Base-by-base conservation (phyloP, 1,140 invertebrate species). In the Ptiloglossa arizonensis region DNA sequence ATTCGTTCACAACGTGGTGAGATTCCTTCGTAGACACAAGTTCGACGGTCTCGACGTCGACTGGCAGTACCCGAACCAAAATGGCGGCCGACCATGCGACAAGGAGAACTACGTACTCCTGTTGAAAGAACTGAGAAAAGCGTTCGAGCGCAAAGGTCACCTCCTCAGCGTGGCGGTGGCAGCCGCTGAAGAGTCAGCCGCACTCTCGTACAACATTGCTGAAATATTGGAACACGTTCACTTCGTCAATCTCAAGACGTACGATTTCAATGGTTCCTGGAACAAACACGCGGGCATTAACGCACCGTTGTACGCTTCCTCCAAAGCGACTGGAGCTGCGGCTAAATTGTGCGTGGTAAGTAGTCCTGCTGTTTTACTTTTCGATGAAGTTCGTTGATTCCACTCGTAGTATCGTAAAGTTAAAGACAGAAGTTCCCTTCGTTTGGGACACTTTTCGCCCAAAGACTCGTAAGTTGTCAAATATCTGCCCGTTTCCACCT, bases 11-110 rank as follows among this genome's bases (percentile, higher is more conserved):
- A 94, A 93, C 74, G 93, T 94, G 1, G 90, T 96, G 0, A 76
- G 90, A 1, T 95, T 96, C 80, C 66, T 96, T 0, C 87, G 91
- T 67, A 94, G 93, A 22, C 93, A 96, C 84, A 91, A 93, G 6
- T 97, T 97, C 72, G 96, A 97, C 90, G 97, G 97, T 0, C 92
- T 97, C 1, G 96, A 97, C 87, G n/a, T 97, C 19, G 96, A 97
- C 87, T 97, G 96, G 96, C 96, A 97, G 84, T 97, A 97, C 86
- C 96, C 93, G 8, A 87, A 86, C 4, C 87, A 90, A 67, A 73
- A 87, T 19, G 92, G 89, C 5, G 92, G 88, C 0, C 69, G 80
- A 15, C 81, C 90, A 2, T 85, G 90, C 35, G 94, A 94, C 72
- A 91, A 91, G 64, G 63, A 90, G 17, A 94, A 94, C 75, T 94